These are phyloP conservation scores for Epirrhoe tristata DNA, from an alignment of 2,888 invertebrate species.

Conservation along the genomic window DNA sequence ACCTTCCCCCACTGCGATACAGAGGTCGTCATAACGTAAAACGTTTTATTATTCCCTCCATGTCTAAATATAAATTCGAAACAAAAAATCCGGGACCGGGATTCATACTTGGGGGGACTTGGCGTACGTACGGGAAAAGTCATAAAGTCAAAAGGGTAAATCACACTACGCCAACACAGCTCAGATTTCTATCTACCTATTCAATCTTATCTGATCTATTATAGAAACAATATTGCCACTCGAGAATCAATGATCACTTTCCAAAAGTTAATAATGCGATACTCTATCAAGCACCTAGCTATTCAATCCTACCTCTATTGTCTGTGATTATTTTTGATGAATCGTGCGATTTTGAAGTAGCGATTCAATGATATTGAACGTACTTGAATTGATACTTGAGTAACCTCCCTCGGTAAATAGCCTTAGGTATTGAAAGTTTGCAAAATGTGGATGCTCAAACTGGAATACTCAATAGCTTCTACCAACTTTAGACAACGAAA, in stretches of 20 bases:
- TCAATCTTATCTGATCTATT: conserved; percentile 1
- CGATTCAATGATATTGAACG: neutral
- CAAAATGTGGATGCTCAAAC: neutral
- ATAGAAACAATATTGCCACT: conserved; percentile 28
- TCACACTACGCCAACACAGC: neutral
- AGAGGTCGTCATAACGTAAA: too few relatives aligned
- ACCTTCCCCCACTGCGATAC: too few relatives aligned
- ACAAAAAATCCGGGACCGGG: too few relatives aligned
- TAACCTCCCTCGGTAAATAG: neutral
- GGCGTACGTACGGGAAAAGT: too few relatives aligned
- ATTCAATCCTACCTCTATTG: conserved; percentile 8
- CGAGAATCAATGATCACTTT: conserved; percentile 18
- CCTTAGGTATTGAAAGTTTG: neutral
- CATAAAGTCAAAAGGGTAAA: too few relatives aligned
- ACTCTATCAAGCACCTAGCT: conserved; percentile 1
- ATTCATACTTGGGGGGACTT: too few relatives aligned
- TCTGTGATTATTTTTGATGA: conserved; percentile 23
- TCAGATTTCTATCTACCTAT: neutral
- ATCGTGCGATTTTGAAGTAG: conserved; percentile 11
- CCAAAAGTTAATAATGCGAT: conserved; percentile 28
- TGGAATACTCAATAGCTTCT: neutral
- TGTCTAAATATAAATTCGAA: too few relatives aligned
- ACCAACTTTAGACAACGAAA: too few relatives aligned
- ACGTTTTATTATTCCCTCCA: too few relatives aligned
- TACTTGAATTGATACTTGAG: neutral